Evolutionary conservation across 1,140 invertebrate genomes (phyloP), one percentile per base, ranked within the genome.

Genomic region (Lethrus apterus): DNA sequence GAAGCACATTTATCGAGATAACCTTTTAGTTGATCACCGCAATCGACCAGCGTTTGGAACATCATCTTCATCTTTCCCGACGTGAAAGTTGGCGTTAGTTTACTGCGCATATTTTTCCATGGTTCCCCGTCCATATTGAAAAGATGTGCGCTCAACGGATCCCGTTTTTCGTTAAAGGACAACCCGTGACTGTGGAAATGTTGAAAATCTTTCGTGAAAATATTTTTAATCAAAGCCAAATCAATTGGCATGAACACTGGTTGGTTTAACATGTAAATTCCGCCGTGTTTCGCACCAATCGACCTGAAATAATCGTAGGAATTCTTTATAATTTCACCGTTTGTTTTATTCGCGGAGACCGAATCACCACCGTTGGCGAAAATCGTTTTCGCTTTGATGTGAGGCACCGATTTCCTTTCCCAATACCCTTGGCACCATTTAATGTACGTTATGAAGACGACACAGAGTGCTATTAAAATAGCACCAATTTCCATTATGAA

Each of bases 171-270:
- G 45, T 73, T 69, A 14, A 68, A 62, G 23, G 63, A 59, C 0
- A 69, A 40, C 0, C 70, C 70, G 34, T 73, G 61, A 57, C 76
- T 70, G 23, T 63, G 60, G 50, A 78, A 79, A 57, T 64, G 59
- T 1, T 57, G 43, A 35, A 76, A 76, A 54, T 77, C 70, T 46
- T 71, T 21, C 10, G 40, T 67, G 11, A 81, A 46, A 2, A 84
- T 68, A n/a, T 68, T 58, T 51, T 79, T 80, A 0, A 81, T 68
- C 0, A 84, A 52, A 4, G 77, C 72, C 11, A 77, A 62, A 56
- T 84, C 76, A 7, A 72, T 64, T 2, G 72, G 55, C 1, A 77
- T 40, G 7, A 62, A 65, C 2, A 73, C 72, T 41, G 67, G 66
- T 4, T 69, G 65, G 1, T 62, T 61, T 30, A 73, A 66, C 10